Base-by-base conservation (phyloP, 2,888 invertebrate genomes). In the Cephus rjabovi region DNA sequence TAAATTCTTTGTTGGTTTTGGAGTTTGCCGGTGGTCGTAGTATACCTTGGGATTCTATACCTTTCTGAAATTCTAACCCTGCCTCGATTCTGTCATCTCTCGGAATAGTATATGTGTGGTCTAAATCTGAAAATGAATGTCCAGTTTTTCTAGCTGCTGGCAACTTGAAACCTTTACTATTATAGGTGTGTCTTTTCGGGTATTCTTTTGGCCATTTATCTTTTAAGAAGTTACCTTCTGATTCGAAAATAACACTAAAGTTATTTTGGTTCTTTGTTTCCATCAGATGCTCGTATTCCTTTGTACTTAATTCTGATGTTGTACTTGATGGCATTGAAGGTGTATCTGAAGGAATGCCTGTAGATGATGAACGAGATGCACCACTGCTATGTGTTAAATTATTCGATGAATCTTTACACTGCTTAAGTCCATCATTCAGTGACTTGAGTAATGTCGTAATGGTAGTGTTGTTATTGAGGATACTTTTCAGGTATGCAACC, bases 391-490 rank as follows among this genome's bases (percentile, higher is more conserved):
- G 2, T 56, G 56, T 56, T 23, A 56, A 56, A 23, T 23, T 9
- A 23, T 56, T 56, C 23, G 56, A 56, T 23, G 56, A 56, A 9
- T 23, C 56, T 0, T 9, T 23, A 56, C 9, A 56, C 9, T 56
- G 56, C 56, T 56, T 56, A 56, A 56, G 56, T 4, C 86, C 85
- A 30, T 87, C 83, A 71, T 90, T 90, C 77, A 94, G 92, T 1
- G 92, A 91, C 81, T 91, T 92, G n/a, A 94, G 86, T 30, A 94
- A 87, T 34, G 88, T 91, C 11, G 93, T 90, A 35, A 94, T 93
- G 79, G 92, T 92, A 3, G 92, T 91, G 81, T 92, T 93, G 85
- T 94, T 95, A 15, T 92, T 92, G 37, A 95, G 84, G 2, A 94
- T 91, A 79, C 92, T 93, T 85, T 92, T 92, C 69, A 94, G 90